Evolutionary conservation across 2,797 vertebrate species (phyloP), one percentile per base, ranked within the genome.

Genomic region (Lycodopsis pacificus): DNA sequence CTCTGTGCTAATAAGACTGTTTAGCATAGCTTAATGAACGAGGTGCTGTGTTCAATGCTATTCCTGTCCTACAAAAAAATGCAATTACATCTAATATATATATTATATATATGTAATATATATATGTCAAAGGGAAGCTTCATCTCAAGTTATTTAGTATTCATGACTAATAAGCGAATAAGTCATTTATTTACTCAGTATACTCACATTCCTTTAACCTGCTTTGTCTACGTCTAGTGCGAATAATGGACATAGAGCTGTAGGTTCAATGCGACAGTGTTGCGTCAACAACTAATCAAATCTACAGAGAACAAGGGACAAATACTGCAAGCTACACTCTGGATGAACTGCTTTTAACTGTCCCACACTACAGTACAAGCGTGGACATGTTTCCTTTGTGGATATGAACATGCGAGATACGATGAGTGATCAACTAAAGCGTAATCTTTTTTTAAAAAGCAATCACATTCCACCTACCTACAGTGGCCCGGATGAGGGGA

Each of bases 401-500:
- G 5, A 59, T n/a, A 27, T 36, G 2, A 49, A 48, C 36, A 34
- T 3, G 4, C 1, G 7, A 27, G 8, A 56, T 12, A 44, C 5
- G n/a, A 62, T 4, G 46, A 38, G 25, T 12, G 2, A 44, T 64
- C 4, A 0, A 5, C 42, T 68, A 20, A 20, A 14, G n/a, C 1
- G 5, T 32, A 32, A 20, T 58, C 7, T 40, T 34, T 27, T 27
- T 27, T 3, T 1, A 5, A 57, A 42, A 30, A 3, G 5, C 15
- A 38, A 8, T 65, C 34, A 32, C 17, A 40, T 42, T 51, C 34
- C 57, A 96, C 98, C 96, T 89, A 99, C 98, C 98, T 85, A 99
- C 97, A 30, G 98, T 99, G 82, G 98, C 98, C 93, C 98, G 96
- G 86, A 99, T 99, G 88, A 99, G 95, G 3, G 98, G 97, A 30